Conservation (phyloP, 2,888 invertebrate genomes). For the Megalurothrips usitatus region DNA sequence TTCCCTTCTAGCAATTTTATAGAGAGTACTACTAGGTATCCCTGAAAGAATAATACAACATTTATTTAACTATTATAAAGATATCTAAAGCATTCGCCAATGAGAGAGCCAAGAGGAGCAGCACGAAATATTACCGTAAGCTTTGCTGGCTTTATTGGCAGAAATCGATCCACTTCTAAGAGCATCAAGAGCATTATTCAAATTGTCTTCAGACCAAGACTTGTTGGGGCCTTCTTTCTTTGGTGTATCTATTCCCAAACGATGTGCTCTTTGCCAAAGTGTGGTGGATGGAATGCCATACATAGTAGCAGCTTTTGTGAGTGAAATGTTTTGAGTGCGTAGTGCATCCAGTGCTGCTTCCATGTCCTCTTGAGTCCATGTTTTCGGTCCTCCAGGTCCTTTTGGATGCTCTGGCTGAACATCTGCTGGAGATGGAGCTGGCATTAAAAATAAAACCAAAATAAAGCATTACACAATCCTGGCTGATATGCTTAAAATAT, state of each 20-base stretch:
- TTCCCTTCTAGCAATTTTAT: constrained; percentile 85
- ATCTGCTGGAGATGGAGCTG: constrained; percentile 20
- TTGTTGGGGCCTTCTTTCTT: constrained; percentile 84
- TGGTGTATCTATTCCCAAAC: constrained; percentile 83
- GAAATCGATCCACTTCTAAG: constrained; percentile 79
- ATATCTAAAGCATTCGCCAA: neutral
- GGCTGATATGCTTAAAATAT: neutral
- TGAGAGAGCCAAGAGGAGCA: neutral
- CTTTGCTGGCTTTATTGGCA: constrained; percentile 87
- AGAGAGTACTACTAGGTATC: constrained; percentile 84
- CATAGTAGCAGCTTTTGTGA: constrained; percentile 79
- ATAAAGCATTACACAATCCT: neutral
- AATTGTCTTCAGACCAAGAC: constrained; percentile 81
- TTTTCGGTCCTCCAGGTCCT: constrained; percentile 66
- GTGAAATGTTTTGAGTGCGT: constrained; percentile 80
- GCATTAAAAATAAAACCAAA: constrained; percentile 9
- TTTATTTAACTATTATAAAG: neutral
- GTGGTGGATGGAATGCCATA: constrained; percentile 89
- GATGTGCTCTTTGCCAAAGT: constrained; percentile 84
- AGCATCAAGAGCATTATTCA: constrained; percentile 77
- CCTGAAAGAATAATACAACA: constrained; percentile 48
- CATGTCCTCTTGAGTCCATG: constrained; percentile 88
- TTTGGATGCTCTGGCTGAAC: constrained; percentile 25
- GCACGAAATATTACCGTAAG: constrained; percentile 56
- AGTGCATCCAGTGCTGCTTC: constrained; percentile 81